Evolutionary conservation across 2,113 vertebrate genomes (phyloP), one percentile per base, ranked within the genome.

Genomic region (Pollimyrus isidori): DNA sequence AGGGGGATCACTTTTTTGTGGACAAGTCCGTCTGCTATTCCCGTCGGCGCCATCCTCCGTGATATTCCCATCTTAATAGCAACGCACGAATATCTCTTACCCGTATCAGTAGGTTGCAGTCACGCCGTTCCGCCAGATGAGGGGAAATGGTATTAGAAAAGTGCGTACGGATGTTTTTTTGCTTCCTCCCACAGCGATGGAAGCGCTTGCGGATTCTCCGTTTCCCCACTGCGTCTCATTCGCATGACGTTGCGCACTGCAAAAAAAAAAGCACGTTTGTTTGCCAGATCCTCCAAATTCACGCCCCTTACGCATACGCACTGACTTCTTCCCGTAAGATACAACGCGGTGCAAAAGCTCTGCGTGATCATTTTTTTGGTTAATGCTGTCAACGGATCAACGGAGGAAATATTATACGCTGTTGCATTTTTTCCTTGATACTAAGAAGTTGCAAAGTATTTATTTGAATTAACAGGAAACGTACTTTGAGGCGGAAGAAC

Each of bases 151-250:
- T n/a, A 35, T 50, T 62, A 89, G 49, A 85, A 92, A 92, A 91
- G 88, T 90, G 90, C 88, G 91, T 26, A 90, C 84, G 91, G 62
- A 90, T 23, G 92, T 86, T 91, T 95, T 92, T 94, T 92, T 91
- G 93, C 94, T 94, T 95, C 94, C 95, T 95, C 94, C 90, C 91
- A 89, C 93, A 92, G 91, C 92, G 93, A 87, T 26, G 85, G 88
- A 90, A 89, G 52, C 62, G 91, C 89, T 89, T 85, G 90, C 91
- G 49, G 84, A 53, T 92, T 82, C 88, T 89, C 84, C 39, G 90
- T 84, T 89, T 82, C 69, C 49, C 89, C 88, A 91, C 92, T 92
- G 93, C 93, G 90, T 92, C 89, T 90, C 92, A 82, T 92, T 92
- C 93, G 85, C 87, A 92, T 91, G 93, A 93, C 93, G 93, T 94